Evolutionary conservation across 2,797 vertebrate species (phyloP), one percentile per base, ranked within the genome.

Genomic region (Sebastiscus tertius): DNA sequence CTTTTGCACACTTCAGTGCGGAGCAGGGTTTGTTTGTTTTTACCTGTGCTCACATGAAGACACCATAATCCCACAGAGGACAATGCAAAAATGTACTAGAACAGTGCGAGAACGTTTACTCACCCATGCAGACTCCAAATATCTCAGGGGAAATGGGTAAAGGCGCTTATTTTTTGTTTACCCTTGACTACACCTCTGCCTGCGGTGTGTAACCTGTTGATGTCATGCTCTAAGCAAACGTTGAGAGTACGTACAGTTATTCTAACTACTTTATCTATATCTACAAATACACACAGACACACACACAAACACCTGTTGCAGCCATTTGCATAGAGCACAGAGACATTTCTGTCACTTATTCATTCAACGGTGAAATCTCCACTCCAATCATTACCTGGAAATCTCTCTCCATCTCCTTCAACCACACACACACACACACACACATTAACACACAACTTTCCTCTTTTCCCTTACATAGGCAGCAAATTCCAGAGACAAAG

Each of bases 331-430:
- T 52, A 52, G 54, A 81, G 76, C 56, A 84, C 60, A 72, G 36
- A 87, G 69, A 22, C 60, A 77, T 84, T 87, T 88, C 78, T 88
- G 86, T 81, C 87, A 88, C 69, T 46, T 52, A 39, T 62, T 87
- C 70, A 80, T 83, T 84, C 67, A 86, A 66, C 72, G 9, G 16
- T 86, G 66, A 90, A 91, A 87, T 84, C 76, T 83, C 87, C 55
- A 16, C 77, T n/a, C 84, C 79, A 75, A 59, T 84, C 69, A 86
- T 83, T 89, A 87, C 86, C 79, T 89, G 75, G 26, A 92, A 83
- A 82, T 81, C 66, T 29, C 31, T 61, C 54, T 56, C 9, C 2
- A 54, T 27, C 72, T 46, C 42, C 24, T 29, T 62, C 20, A 22
- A 55, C 10, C 74, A 66, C 76, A 68, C 49, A 59, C 26, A 67